Evolutionary conservation across 2,113 vertebrate genomes (phyloP).

Genomic region (Promerops cafer): DNA sequence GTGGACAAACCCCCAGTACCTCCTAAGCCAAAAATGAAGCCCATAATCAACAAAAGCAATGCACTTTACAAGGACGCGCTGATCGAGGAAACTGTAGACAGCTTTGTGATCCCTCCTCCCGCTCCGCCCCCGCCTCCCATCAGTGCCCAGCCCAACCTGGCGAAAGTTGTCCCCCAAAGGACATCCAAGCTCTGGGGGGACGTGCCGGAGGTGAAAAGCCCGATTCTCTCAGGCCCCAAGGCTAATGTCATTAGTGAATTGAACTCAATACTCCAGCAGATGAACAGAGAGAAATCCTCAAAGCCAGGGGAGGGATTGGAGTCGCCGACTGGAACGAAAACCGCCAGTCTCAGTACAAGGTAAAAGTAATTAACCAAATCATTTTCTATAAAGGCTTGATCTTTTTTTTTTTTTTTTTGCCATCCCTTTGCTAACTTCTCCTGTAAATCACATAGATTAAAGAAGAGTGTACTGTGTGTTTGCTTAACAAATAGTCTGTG

Average conservation of each 20-base stretch:
- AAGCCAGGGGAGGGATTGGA: constrained; percentile 87
- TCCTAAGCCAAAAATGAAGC: constrained; percentile 96
- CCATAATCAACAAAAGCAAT: constrained; percentile 88
- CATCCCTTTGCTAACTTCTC: background rate
- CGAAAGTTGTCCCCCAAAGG: constrained; percentile 83
- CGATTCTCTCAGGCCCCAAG: constrained; percentile 87
- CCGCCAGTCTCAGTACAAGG: constrained; percentile 83
- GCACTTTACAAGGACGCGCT: constrained; percentile 87
- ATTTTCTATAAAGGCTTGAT: background rate
- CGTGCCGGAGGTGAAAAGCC: constrained; percentile 82
- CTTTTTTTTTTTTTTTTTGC: background rate
- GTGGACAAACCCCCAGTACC: constrained; percentile 94
- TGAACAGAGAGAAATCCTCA: constrained; percentile 88
- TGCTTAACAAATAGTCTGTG: background rate
- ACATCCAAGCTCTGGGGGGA: constrained; percentile 95
- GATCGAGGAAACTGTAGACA: constrained; percentile 85
- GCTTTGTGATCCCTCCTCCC: constrained; percentile 82
- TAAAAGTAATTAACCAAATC: constrained; percentile 63
- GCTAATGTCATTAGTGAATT: constrained; percentile 93
- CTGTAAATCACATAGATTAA: background rate
- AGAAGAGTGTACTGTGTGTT: background rate
- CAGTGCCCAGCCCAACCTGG: constrained; percentile 68
- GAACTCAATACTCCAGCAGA: constrained; percentile 95
- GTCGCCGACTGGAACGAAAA: constrained; percentile 80
- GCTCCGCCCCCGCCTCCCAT: constrained; percentile 80